Conservation (phyloP, 2,888 invertebrate genomes). For the Lamproptera curius region DNA sequence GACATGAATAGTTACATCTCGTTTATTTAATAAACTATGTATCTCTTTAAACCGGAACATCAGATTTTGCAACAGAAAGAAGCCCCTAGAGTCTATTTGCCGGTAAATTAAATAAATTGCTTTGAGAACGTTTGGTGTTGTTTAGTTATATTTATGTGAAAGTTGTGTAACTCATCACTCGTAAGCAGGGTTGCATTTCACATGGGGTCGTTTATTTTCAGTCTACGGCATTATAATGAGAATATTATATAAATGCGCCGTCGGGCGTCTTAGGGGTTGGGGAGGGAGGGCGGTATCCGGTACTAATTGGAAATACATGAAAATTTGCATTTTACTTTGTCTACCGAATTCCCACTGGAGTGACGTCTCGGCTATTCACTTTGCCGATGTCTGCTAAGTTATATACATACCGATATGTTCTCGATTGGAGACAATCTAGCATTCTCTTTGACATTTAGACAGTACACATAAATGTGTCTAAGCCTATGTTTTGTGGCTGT, state of each 20-base stretch:
- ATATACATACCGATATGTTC: constrained; percentile 19
- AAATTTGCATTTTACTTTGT: constrained; percentile 74
- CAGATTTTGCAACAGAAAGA: too few species aligned
- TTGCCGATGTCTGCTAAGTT: constrained; percentile 37
- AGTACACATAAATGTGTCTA: background rate
- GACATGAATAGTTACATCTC: too few species aligned
- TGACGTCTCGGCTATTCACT: constrained; percentile 45
- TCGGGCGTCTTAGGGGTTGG: constrained; percentile 14
- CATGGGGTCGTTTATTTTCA: too few species aligned
- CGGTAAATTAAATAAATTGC: too few species aligned
- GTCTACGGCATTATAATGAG: constrained; percentile 16
- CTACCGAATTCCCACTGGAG: constrained; percentile 47
- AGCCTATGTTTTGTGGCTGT: background rate
- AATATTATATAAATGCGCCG: constrained; percentile 34
- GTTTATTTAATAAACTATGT: too few species aligned
- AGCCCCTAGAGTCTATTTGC: too few species aligned
- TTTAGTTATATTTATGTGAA: too few species aligned
- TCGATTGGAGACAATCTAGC: constrained; percentile 18
- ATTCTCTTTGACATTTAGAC: background rate
- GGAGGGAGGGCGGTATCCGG: constrained; percentile 24
- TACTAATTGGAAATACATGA: constrained; percentile 73
- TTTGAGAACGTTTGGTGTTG: too few species aligned
- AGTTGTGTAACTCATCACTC: too few species aligned
- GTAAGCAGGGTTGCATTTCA: too few species aligned
- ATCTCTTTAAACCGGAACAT: too few species aligned